Evolutionary conservation across 2,888 invertebrate genomes (phyloP), one percentile per base, ranked within the genome.

Genomic region (Ptycholaimellus sp.): DNA sequence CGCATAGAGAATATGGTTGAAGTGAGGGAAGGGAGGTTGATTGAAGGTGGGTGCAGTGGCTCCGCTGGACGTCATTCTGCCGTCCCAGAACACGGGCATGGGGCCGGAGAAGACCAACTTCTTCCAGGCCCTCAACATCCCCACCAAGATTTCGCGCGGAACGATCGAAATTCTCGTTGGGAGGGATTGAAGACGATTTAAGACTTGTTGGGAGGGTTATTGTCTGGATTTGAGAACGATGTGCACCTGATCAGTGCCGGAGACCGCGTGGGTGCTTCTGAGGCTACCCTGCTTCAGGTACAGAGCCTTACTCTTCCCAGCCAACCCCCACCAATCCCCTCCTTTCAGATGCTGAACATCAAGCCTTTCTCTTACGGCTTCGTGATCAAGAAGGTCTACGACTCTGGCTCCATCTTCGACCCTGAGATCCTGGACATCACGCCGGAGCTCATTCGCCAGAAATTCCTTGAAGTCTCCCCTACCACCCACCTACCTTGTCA

Each of bases 311-410:
- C n/a, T n/a, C n/a, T n/a, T n/a, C n/a, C n/a, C n/a, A n/a, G n/a
- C n/a, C n/a, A n/a, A n/a, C n/a, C n/a, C n/a, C n/a, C n/a, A n/a
- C n/a, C n/a, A n/a, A n/a, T n/a, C n/a, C n/a, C n/a, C n/a, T n/a
- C n/a, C n/a, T n/a, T n/a, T n/a, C 90, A 90, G 70, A 93, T 93
- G 90, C 72, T 93, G 69, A 85, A 85, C 70, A 87, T 93, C 64
- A 87, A 85, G 59, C 93, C 93, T 33, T 93, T 93, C 69, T 81
- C 83, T 33, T 93, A 93, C 57, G 93, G 93, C 68, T 70, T 93
- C 51, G 66, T 77, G 30, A 80, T 93, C 44, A 53, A 58, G 40
- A 58, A 62, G 78, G 90, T 93, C 1, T 93, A 87, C 52, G 90
- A 93, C 61, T 82, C 82, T 42, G 93, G 93, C 37, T 85, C 87